phyloP scores from a whole-genome alignment of 2,888 invertebrate species.

The Eudiplozoon nipponicum region DNA sequence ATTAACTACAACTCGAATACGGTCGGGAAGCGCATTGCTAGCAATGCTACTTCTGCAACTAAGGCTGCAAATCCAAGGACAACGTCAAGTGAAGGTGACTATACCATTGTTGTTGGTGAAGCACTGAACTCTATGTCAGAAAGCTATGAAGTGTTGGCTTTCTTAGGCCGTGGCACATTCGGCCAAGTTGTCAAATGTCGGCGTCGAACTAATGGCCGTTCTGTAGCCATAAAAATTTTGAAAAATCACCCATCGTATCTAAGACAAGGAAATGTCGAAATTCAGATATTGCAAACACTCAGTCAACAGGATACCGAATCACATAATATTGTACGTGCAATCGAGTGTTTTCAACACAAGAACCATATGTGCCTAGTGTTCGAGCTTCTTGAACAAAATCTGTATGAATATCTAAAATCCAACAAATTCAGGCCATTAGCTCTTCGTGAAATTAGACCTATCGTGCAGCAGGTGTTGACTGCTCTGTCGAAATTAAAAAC shows the following conservation, averaged over 20 bases:
- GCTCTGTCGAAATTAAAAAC: constrained; percentile 56
- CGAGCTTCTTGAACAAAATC: constrained; percentile 97
- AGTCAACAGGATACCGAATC: constrained; percentile 29
- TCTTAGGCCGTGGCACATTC: constrained; percentile 90
- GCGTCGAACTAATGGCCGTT: constrained; percentile 99
- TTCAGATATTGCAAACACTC: constrained; percentile 31
- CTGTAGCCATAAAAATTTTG: constrained; percentile 95
- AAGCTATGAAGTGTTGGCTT: constrained; percentile 80
- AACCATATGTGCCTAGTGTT: constrained; percentile 96
- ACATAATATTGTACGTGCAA: constrained; percentile 96
- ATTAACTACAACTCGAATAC: background rate
- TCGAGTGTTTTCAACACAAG: constrained; percentile 96
- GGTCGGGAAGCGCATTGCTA: constrained; percentile 3
- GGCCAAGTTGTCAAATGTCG: constrained; percentile 97
- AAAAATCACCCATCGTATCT: constrained; percentile 99
- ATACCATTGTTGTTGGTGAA: constrained; percentile 88
- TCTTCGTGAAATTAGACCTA: constrained; percentile 82
- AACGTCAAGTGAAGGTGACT: constrained; percentile 60
- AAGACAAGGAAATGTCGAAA: constrained; percentile 97
- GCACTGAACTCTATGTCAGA: constrained; percentile 62
- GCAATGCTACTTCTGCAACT: constrained; percentile 36
- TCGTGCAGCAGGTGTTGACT: constrained; percentile 73
- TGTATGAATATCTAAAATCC: constrained; percentile 96
- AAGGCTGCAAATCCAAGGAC: background rate
- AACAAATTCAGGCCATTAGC: constrained; percentile 96